These are phyloP conservation scores for Fulmarus glacialis DNA, from an alignment of 2,113 vertebrate species.

Conservation along the genomic window DNA sequence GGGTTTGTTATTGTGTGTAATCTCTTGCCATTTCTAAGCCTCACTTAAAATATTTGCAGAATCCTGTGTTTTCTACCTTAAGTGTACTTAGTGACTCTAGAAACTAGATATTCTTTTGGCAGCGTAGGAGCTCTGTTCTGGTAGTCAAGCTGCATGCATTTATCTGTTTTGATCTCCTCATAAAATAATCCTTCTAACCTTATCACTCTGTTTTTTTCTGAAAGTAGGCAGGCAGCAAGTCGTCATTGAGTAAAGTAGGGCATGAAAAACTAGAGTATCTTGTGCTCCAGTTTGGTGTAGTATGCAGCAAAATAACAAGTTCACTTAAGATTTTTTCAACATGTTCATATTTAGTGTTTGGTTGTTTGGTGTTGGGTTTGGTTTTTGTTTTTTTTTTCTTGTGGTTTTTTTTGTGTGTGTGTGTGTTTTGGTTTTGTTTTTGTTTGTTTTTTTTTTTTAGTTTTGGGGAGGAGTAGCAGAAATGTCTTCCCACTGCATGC, in stretches of 20 bases:
- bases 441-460: no score
- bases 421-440: neutral
- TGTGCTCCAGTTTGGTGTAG: neutral
- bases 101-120: neutral
- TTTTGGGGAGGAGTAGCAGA: neutral
- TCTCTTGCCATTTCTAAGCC: neutral
- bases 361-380: neutral
- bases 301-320: neutral
- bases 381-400: neutral
- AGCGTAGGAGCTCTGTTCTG: neutral
- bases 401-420: neutral
- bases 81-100: neutral
- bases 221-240: neutral
- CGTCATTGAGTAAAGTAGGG: neutral
- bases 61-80: neutral
- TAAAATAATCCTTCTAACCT: neutral
- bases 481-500: neutral
- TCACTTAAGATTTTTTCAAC: neutral
- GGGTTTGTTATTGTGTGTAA: neutral
- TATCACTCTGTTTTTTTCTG: neutral
- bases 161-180: neutral
- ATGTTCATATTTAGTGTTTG: neutral
- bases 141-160: neutral
- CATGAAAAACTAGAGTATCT: neutral
- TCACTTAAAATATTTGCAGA: neutral